Percentiles rank a stretch among this genome's conserved stretches.
phyloP scores from a whole-genome alignment of 2,888 invertebrate species.

The Clepsis dumicolana region DNA sequence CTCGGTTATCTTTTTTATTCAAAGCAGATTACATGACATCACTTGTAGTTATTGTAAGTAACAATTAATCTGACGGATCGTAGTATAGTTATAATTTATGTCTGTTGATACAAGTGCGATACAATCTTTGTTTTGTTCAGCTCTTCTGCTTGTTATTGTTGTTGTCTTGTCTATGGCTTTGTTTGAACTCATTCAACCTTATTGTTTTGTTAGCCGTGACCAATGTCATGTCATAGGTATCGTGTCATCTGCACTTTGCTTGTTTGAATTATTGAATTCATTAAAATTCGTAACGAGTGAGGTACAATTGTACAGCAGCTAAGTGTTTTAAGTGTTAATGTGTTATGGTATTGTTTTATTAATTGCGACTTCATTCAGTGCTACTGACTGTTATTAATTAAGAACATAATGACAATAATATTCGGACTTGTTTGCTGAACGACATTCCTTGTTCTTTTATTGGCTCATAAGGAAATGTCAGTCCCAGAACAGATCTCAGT shows the following conservation, averaged over 20 bases:
- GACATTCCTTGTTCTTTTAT: background rate
- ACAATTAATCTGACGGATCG: constrained; percentile 16
- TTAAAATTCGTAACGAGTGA: background rate
- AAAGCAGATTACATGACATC: constrained; percentile 24
- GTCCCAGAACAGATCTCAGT: constrained; percentile 30
- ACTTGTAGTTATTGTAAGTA: constrained; percentile 5
- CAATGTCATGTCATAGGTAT: background rate
- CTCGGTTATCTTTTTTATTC: constrained; percentile 11
- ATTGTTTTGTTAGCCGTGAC: background rate
- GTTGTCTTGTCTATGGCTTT: constrained; percentile 24
- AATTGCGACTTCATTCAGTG: background rate
- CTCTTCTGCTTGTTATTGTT: constrained; percentile 14
- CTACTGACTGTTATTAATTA: background rate
- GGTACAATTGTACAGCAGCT: background rate
- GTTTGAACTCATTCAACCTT: constrained; percentile 38
- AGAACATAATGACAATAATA: background rate
- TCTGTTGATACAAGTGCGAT: constrained; percentile 28
- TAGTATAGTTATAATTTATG: constrained; percentile 6
- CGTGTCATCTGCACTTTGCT: background rate
- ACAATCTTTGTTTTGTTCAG: constrained; percentile 23
- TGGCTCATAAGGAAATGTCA: constrained; percentile 30
- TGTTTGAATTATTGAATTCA: background rate
- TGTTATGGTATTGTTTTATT: background rate
- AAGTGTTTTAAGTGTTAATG: background rate
- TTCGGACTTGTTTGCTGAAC: background rate